phyloP scores from a whole-genome alignment of 1,140 invertebrate species.

The Diprion similis region DNA sequence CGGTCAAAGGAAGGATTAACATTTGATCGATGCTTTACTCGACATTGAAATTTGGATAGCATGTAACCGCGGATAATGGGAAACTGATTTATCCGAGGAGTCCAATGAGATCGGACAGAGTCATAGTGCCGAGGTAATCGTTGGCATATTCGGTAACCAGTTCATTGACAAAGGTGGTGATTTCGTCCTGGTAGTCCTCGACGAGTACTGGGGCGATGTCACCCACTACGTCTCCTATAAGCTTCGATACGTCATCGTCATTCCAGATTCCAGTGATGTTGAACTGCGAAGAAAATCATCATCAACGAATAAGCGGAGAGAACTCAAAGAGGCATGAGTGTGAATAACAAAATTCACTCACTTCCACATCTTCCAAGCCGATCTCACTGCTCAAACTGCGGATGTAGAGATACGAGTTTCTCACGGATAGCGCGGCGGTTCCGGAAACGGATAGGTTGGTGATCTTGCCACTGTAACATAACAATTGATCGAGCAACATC shows the following conservation, averaged over 20 bases:
- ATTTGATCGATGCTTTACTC: no score
- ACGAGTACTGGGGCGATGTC: conserved; percentile 32
- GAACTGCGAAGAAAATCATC: conserved; percentile 25
- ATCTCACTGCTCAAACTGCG: background rate
- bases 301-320: no score
- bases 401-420: background rate
- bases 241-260: conserved; percentile 25
- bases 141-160: background rate
- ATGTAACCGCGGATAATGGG: no score
- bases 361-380: conserved; percentile 17
- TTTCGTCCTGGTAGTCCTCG: conserved; percentile 23
- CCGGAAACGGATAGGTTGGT: background rate
- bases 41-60: no score
- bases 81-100: background rate
- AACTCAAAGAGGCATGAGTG: no score
- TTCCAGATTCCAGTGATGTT: conserved; percentile 29
- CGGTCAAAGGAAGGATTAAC: no score
- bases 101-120: conserved; percentile 1
- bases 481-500: no score
- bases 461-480: conserved; percentile 13
- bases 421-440: background rate
- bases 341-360: conserved; percentile 24
- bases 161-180: background rate
- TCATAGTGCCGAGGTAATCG: background rate
- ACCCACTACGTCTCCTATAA: conserved; percentile 25